Conservation (phyloP, 2,888 invertebrate species). For the Drosophila hamatofila region DNA sequence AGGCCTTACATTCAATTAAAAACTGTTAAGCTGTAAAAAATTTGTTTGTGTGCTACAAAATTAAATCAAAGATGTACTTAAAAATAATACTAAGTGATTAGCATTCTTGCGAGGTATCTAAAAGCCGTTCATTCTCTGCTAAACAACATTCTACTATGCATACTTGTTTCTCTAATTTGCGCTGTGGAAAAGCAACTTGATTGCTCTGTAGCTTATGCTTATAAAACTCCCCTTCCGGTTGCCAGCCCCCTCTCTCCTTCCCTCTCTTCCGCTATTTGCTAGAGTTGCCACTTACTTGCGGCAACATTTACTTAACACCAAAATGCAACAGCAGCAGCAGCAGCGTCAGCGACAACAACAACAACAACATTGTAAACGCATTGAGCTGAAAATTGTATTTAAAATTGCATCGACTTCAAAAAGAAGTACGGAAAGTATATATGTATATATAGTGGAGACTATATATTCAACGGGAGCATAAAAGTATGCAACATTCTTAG, state of each 20-base stretch:
- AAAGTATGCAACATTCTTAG: slow-evolving; percentile 59
- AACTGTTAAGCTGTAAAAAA: too few relatives aligned
- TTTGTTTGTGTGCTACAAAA: too few relatives aligned
- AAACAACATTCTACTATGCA: background rate
- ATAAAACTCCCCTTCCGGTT: background rate
- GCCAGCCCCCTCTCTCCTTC: background rate
- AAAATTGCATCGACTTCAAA: slow-evolving; percentile 57
- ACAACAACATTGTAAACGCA: slow-evolving; percentile 53
- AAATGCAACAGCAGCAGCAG: slow-evolving; percentile 49
- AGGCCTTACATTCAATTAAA: too few relatives aligned
- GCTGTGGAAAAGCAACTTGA: slow-evolving; percentile 23
- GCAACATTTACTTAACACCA: slow-evolving; percentile 80
- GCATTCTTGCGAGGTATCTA: background rate
- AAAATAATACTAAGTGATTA: too few relatives aligned
- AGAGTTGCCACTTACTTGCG: slow-evolving; percentile 78
- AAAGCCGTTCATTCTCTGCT: background rate
- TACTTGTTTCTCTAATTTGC: slow-evolving; percentile 17
- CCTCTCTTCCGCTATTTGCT: slow-evolving; percentile 1
- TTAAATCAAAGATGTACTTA: too few relatives aligned
- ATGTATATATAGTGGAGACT: slow-evolving; percentile 11
- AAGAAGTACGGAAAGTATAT: slow-evolving; percentile 13
- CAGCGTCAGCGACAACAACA: slow-evolving; percentile 28
- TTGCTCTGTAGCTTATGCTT: slow-evolving; percentile 43
- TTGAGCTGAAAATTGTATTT: slow-evolving; percentile 74
- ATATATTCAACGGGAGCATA: slow-evolving; percentile 28